These are phyloP conservation scores for Propithecus perrieri DNA, from an alignment of 2,797 vertebrate genomes.

Conservation along the genomic window DNA sequence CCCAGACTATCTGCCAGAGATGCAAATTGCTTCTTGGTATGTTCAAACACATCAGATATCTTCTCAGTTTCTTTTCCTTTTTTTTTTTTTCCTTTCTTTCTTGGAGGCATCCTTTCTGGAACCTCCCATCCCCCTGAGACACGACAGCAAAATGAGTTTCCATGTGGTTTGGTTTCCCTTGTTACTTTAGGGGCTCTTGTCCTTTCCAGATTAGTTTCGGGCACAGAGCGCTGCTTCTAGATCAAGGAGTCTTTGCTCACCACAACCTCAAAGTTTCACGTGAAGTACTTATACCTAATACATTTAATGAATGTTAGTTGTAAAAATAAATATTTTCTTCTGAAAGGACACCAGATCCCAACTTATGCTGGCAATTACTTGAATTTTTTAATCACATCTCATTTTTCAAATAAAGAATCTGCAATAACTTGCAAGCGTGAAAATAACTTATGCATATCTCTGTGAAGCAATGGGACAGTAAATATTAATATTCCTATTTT, in stretches of 20 bases:
- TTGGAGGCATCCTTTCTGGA: slow-evolving; percentile 1
- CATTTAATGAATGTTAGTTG: neutral
- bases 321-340: neutral
- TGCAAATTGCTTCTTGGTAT: neutral
- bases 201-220: neutral
- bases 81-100: neutral
- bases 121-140: neutral
- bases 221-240: neutral
- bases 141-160: neutral
- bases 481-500: neutral
- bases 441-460: neutral
- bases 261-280: neutral
- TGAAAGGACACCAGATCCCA: neutral
- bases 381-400: slow-evolving; percentile 4
- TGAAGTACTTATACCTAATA: neutral
- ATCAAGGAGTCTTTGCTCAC: neutral
- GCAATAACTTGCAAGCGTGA: neutral
- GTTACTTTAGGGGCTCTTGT: neutral
- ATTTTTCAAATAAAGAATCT: slow-evolving; percentile 17
- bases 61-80: neutral
- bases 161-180: neutral
- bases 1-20: neutral
- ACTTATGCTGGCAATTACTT: neutral
- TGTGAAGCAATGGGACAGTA: neutral
- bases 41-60: neutral